These are phyloP conservation scores for Oryctes rhinoceros DNA, from an alignment of 1,140 invertebrate species.

Conservation along the genomic window DNA sequence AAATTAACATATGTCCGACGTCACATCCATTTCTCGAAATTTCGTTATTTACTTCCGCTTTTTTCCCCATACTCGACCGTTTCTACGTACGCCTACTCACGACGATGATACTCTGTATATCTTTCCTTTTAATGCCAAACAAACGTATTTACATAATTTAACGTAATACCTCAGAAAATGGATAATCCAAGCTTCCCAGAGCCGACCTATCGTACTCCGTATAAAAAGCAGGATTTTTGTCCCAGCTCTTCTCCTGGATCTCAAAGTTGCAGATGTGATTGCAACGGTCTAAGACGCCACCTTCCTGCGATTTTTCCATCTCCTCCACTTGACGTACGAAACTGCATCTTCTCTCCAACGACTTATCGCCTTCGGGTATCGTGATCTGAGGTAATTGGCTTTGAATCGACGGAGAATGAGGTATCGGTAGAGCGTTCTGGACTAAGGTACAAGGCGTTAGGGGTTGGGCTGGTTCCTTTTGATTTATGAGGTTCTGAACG, in stretches of 20 bases:
- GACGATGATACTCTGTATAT: no score
- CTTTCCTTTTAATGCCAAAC: no score
- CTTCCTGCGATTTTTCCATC: slow-evolving; percentile 54
- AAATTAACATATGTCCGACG: no score
- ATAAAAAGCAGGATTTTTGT: slow-evolving; percentile 54
- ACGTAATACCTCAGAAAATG: slow-evolving; percentile 59
- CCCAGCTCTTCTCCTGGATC: slow-evolving; percentile 57
- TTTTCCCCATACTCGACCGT: no score
- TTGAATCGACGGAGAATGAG: slow-evolving; percentile 46
- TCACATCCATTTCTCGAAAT: no score
- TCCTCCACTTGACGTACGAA: slow-evolving; percentile 60
- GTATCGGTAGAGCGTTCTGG: slow-evolving; percentile 44
- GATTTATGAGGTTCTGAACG: slow-evolving; percentile 51
- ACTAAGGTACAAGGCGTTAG: slow-evolving; percentile 48
- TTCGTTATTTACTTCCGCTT: no score
- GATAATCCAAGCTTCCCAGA: slow-evolving; percentile 60
- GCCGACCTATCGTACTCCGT: slow-evolving; percentile 54
- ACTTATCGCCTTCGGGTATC: slow-evolving; percentile 51
- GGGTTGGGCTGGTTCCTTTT: slow-evolving; percentile 51
- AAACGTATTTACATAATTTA: neutral
- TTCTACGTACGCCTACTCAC: no score
- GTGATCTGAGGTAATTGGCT: slow-evolving; percentile 59
- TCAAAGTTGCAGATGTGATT: slow-evolving; percentile 60
- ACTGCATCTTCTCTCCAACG: slow-evolving; percentile 58
- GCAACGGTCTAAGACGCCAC: slow-evolving; percentile 54